Percentiles rank a stretch among this genome's conserved stretches.
Evolutionary conservation across 2,888 invertebrate species (phyloP).

Genomic region (Bursaphelenchus okinawaensis): DNA sequence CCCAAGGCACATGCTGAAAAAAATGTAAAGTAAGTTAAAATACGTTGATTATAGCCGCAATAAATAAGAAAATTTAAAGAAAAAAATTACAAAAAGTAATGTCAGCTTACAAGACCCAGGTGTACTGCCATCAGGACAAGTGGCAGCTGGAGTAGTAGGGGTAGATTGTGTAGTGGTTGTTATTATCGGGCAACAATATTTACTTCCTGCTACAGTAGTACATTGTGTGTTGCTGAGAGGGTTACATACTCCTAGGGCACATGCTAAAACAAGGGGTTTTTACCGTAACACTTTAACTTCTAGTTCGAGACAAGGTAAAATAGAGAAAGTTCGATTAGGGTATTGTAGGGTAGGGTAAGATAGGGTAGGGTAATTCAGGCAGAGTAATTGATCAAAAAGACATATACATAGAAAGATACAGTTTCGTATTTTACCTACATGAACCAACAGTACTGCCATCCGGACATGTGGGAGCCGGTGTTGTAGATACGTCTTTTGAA

Average conservation of each 20-base stretch:
- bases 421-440: background rate
- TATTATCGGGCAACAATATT: background rate
- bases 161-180: background rate
- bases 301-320: no score
- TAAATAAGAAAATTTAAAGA: background rate
- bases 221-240: background rate
- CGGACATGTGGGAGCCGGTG: background rate
- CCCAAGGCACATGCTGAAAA: background rate
- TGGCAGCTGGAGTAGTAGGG: background rate
- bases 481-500: background rate
- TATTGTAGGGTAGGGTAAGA: no score
- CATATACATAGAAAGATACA: background rate
- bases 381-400: no score
- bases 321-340: no score
- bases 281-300: no score
- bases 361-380: no score
- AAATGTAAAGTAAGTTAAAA: no score
- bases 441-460: background rate
- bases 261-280: no score
- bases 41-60: no score
- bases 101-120: background rate
- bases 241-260: background rate
- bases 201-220: background rate
- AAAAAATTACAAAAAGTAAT: background rate
- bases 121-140: background rate